Evolutionary conservation across 2,797 vertebrate species (phyloP), one percentile per base, ranked within the genome.

Genomic region (Coregonus sp.): DNA sequence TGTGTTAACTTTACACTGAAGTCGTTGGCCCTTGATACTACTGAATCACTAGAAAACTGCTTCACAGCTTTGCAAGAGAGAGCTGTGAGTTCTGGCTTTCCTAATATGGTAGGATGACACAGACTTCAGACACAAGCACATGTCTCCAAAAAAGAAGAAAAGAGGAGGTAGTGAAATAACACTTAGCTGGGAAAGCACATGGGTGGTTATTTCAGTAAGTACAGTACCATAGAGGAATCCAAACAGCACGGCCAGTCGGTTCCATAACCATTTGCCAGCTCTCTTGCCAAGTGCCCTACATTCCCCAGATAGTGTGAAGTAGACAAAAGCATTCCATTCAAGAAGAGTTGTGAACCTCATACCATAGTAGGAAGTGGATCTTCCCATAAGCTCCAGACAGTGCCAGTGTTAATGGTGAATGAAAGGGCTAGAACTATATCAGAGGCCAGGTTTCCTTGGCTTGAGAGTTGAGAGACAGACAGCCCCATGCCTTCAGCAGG

Each of bases 311-410:
- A 80, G 77, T 80, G 85, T 72, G 77, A 80, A 75, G 76, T 74
- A 81, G 82, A 89, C 81, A 82, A 83, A 85, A 80, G 74, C 86
- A 82, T 88, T 86, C 82, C 82, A 85, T 85, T 82, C 78, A 86
- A 66, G 75, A 77, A 82, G 71, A 81, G 47, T 16, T 75, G 56
- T 70, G 51, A 74, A 29, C 70, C 72, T 68, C 52, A 47, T 47
- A 80, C 84, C 84, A 83, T 82, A 86, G 84, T 83, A 82, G 84
- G 84, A 84, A 80, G 80, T 69, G 33, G 82, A 80, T 80, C 77
- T 79, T 80, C 77, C 79, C 78, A 72, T 75, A 70, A 50, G 31
- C 67, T 69, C 67, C 40, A 65, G 71, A 51, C 40, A 59, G 73
- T 66, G 75, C 56, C 76, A 72, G 81, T 79, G 78, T 76, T 80